Percentiles rank a stretch among this genome's conserved stretches.
phyloP scores from a whole-genome alignment of 2,113 vertebrate genomes.

The Eupsittula cactorum region DNA sequence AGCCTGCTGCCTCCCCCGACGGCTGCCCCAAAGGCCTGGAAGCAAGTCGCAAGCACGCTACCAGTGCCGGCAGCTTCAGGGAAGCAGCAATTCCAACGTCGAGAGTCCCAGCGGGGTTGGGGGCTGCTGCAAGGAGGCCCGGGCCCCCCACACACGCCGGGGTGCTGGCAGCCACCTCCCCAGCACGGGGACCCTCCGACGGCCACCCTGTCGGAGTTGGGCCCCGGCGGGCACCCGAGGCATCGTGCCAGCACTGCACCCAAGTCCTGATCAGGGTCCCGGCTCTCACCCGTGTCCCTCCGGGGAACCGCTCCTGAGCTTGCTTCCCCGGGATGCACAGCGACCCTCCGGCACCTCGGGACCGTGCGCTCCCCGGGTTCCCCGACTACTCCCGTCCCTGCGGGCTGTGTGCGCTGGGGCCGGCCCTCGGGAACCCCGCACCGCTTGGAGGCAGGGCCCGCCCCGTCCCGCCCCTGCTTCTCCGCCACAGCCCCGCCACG shows the following conservation, averaged over 20 bases:
- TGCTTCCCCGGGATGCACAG: not conserved
- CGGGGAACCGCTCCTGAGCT: not conserved
- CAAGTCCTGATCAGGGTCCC: not conserved
- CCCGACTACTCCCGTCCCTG: too few species aligned
- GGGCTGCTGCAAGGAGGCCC: not conserved
- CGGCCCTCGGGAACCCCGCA: not conserved
- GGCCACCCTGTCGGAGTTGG: not conserved
- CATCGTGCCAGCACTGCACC: not conserved
- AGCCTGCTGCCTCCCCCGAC: not conserved
- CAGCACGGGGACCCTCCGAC: not conserved
- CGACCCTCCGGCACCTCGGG: not conserved
- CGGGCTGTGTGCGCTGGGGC: not conserved
- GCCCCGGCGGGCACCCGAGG: not conserved
- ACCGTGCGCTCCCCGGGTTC: too few species aligned
- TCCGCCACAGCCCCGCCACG: not conserved
- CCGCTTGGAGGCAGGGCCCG: not conserved
- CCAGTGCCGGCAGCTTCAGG: accelerated
- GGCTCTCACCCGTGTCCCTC: not conserved
- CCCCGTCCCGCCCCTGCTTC: not conserved
- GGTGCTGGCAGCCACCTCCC: not conserved
- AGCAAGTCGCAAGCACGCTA: not conserved
- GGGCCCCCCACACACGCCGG: accelerated
- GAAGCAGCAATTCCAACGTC: not conserved
- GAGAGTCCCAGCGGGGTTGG: not conserved
- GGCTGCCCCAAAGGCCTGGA: not conserved